A percentile compares a stretch with the other conserved stretches of the same genome.
phyloP scores from a whole-genome alignment of 2,113 vertebrate genomes.

The Cyanocitta stelleri region DNA sequence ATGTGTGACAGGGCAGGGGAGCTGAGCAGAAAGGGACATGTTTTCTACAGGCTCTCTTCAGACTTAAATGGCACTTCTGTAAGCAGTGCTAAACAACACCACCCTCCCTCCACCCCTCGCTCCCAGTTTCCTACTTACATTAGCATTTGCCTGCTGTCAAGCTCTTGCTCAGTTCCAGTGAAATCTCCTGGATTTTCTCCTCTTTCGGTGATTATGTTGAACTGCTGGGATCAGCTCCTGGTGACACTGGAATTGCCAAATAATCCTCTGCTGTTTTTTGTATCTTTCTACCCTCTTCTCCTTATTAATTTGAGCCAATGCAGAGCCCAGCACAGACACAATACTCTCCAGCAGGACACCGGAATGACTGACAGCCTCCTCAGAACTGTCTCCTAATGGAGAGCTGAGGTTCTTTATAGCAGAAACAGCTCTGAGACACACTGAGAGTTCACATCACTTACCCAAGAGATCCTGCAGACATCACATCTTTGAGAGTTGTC shows the following conservation, averaged over 20 bases:
- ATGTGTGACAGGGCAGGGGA: neutral
- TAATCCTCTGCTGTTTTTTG: neutral
- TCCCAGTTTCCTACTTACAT: slow-evolving; percentile 42
- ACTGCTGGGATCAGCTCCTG: neutral
- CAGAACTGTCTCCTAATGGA: neutral
- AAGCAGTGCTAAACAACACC: neutral
- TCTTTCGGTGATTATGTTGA: neutral
- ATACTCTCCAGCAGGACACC: neutral
- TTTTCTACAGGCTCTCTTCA: neutral
- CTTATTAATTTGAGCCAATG: neutral
- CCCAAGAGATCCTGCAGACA: neutral
- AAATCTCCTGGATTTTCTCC: slow-evolving; percentile 28
- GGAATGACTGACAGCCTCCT: neutral
- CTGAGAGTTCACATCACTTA: neutral
- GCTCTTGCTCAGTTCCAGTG: neutral
- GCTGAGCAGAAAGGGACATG: neutral
- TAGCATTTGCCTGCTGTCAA: slow-evolving; percentile 29
- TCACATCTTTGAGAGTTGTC: neutral
- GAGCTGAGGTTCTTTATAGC: neutral
- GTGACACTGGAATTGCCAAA: neutral
- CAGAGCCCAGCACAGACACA: neutral
- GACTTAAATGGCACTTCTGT: neutral
- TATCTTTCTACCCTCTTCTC: neutral
- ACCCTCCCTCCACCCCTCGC: neutral
- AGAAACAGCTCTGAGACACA: neutral